Conservation (phyloP, 2,888 invertebrate genomes). For the Drosophila percnosoma region DNA sequence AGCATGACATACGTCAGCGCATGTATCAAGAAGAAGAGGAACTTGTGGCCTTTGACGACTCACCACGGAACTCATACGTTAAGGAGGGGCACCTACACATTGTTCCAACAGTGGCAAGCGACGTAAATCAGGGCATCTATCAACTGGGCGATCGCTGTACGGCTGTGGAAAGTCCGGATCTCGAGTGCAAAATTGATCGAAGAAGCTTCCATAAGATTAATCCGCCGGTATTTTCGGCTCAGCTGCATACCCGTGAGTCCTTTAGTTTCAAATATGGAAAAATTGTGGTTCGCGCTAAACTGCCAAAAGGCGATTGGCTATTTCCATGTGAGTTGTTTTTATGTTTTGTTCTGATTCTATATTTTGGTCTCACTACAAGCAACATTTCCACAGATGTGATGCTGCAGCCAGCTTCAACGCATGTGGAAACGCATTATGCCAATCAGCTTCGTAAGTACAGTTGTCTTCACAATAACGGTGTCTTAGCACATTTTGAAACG, state of each 20-base stretch:
- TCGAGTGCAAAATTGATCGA: conserved; percentile 79
- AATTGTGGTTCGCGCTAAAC: conserved; percentile 89
- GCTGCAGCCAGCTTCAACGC: conserved; percentile 87
- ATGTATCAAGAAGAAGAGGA: conserved; percentile 85
- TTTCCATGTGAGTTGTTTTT: conserved; percentile 88
- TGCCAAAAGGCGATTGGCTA: conserved; percentile 92
- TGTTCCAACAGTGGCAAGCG: conserved; percentile 81
- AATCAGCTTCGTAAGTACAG: conserved; percentile 86
- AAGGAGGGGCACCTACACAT: conserved; percentile 82
- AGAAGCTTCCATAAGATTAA: conserved; percentile 86
- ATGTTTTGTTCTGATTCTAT: background rate
- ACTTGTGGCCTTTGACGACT: conserved; percentile 85
- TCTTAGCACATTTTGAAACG: background rate
- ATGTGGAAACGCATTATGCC: conserved; percentile 86
- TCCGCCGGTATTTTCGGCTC: conserved; percentile 89
- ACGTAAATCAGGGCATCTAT: conserved; percentile 69
- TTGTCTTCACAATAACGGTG: too few species aligned
- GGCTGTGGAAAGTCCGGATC: conserved; percentile 84
- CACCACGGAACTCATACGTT: conserved; percentile 78
- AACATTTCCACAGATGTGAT: conserved; percentile 86
- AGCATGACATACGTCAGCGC: conserved; percentile 87
- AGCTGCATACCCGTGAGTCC: conserved; percentile 87
- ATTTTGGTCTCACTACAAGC: background rate
- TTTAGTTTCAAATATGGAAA: conserved; percentile 90
- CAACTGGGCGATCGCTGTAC: conserved; percentile 86